These are phyloP conservation scores for Epiblema foenella DNA, from an alignment of 2,888 invertebrate genomes.

Conservation along the genomic window DNA sequence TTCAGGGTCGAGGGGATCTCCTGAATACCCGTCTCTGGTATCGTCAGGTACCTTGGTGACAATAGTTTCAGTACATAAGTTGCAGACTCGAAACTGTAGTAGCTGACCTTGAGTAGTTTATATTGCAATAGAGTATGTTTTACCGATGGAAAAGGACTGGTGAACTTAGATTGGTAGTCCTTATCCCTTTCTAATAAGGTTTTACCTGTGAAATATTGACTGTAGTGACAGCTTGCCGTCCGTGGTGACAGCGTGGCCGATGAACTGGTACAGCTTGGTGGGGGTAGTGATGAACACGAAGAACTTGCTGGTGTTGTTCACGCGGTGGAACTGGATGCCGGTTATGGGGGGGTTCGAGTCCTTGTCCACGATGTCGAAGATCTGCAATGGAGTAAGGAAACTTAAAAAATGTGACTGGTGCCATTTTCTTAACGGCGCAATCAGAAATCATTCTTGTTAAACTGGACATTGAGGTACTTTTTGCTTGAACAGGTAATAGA, in stretches of 20 bases:
- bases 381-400: constrained; percentile 79
- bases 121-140: neutral
- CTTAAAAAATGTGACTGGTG: too few species aligned
- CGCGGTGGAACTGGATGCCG: constrained; percentile 93
- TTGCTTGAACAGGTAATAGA: too few species aligned
- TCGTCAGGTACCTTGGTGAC: constrained; percentile 85
- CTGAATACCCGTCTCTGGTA: constrained; percentile 88
- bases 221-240: constrained; percentile 93
- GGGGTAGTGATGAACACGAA: constrained; percentile 94
- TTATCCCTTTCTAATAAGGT: neutral
- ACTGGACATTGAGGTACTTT: too few species aligned
- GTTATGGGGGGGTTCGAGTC: constrained; percentile 92
- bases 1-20: constrained; percentile 89
- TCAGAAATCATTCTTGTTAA: too few species aligned
- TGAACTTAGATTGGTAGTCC: neutral
- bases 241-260: constrained; percentile 88
- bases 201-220: constrained; percentile 88
- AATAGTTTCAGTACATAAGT: too few species aligned
- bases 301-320: constrained; percentile 89
- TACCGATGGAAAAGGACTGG: neutral
- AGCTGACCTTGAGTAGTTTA: too few species aligned
- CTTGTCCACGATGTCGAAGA: constrained; percentile 93
- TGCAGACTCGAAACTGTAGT: too few species aligned
- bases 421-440: too few species aligned
- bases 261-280: constrained; percentile 94